These are phyloP conservation scores for Orussus abietinus DNA, from an alignment of 1,140 invertebrate genomes.

Conservation along the genomic window DNA sequence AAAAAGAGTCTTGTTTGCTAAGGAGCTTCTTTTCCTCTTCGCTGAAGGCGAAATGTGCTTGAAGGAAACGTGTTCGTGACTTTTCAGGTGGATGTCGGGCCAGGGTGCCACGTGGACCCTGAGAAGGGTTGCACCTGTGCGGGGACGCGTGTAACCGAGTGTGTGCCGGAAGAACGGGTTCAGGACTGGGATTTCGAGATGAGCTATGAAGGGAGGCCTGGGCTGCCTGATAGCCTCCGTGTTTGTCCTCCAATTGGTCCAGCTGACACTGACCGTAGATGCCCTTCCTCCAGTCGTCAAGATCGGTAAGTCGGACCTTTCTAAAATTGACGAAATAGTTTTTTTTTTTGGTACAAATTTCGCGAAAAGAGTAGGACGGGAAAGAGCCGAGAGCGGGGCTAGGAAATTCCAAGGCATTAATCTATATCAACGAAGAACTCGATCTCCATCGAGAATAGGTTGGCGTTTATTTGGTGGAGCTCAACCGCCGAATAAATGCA, in stretches of 20 bases:
- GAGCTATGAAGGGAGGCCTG: constrained; percentile 52
- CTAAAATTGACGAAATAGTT: too few species aligned
- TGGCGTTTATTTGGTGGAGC: too few species aligned
- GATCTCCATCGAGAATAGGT: too few species aligned
- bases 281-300: constrained; percentile 48
- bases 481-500: too few species aligned
- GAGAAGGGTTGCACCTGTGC: constrained; percentile 9
- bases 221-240: constrained; percentile 51
- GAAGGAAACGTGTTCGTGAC: constrained; percentile 20
- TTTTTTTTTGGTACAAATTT: too few species aligned
- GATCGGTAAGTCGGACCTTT: constrained; percentile 41
- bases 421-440: too few species aligned
- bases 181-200: constrained; percentile 46
- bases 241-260: constrained; percentile 42
- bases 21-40: neutral
- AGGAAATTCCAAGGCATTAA: too few species aligned
- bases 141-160: constrained; percentile 4
- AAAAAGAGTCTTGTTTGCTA: too few species aligned
- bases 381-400: too few species aligned
- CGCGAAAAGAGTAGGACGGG: constrained; percentile 6
- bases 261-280: constrained; percentile 34
- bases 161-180: constrained; percentile 14
- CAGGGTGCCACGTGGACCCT: constrained; percentile 16
- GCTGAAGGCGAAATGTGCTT: too few species aligned
- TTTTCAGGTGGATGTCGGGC: constrained; percentile 9